phyloP scores from a whole-genome alignment of 2,888 invertebrate genomes.

The Mimumesa dahlbomi region DNA sequence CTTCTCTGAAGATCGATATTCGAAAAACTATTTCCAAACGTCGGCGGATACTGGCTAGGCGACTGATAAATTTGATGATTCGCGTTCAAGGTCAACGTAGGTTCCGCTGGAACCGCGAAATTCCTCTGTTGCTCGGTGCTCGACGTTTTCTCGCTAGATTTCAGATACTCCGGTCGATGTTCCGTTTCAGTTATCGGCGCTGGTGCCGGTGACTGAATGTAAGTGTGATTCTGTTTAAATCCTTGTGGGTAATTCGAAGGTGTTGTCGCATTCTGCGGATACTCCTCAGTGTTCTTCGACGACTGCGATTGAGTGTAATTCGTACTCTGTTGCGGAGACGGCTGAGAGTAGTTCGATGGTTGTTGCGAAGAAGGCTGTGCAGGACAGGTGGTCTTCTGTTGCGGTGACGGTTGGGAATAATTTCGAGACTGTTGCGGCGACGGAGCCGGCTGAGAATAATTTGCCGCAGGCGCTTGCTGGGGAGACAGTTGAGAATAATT shows the following conservation, averaged over 20 bases:
- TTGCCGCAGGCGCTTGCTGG: constrained; percentile 76
- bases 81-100: constrained; percentile 62
- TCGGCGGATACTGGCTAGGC: constrained; percentile 69
- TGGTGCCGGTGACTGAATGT: constrained; percentile 56
- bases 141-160: constrained; percentile 62
- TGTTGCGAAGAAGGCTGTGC: constrained; percentile 69
- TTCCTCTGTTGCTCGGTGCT: constrained; percentile 64
- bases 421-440: constrained; percentile 79
- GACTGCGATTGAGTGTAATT: constrained; percentile 68
- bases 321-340: constrained; percentile 77
- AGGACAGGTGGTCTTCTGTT: constrained; percentile 45
- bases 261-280: constrained; percentile 49
- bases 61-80: constrained; percentile 73
- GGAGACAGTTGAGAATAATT: constrained; percentile 79
- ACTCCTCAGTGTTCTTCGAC: constrained; percentile 61
- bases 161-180: constrained; percentile 68
- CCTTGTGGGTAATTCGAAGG: constrained; percentile 63
- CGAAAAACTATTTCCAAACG: constrained; percentile 70
- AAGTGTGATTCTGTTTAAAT: constrained; percentile 66
- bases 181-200: constrained; percentile 62
- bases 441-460: constrained; percentile 71
- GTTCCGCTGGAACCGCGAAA: constrained; percentile 57
- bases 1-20: constrained; percentile 67
- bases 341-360: constrained; percentile 62
- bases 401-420: constrained; percentile 70